Percentiles rank a stretch among this genome's conserved stretches.
phyloP scores from a whole-genome alignment of 2,113 vertebrate genomes.

The Charina bottae region DNA sequence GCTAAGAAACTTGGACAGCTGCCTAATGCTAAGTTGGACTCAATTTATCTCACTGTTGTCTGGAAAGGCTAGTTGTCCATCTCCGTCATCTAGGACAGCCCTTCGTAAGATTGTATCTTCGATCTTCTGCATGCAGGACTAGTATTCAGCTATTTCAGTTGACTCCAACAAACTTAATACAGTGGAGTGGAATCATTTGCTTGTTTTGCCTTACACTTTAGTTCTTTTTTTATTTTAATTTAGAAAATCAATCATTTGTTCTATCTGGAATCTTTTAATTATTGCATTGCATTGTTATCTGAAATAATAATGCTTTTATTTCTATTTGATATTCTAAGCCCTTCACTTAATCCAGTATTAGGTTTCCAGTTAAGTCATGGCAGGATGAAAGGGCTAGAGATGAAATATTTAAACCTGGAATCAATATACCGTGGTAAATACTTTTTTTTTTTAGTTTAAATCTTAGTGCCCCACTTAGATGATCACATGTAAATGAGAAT shows the following conservation, averaged over 20 bases:
- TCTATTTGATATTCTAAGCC: not conserved
- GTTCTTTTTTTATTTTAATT: not conserved
- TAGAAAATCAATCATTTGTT: not conserved
- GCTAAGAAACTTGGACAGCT: not conserved
- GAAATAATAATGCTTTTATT: not conserved
- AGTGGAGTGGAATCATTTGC: not conserved
- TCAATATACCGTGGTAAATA: not conserved
- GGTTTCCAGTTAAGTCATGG: constrained; percentile 33
- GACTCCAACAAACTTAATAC: not conserved
- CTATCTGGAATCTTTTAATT: not conserved
- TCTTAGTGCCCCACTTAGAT: not conserved
- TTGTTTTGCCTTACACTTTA: not conserved
- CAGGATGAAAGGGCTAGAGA: constrained; percentile 9
- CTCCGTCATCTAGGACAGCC: not conserved
- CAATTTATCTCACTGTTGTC: not conserved
- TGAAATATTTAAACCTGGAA: not conserved
- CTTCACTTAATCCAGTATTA: not conserved
- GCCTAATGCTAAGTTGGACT: not conserved
- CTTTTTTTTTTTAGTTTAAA: not conserved
- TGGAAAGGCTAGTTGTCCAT: not conserved
- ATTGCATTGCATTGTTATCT: not conserved
- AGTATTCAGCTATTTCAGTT: not conserved
- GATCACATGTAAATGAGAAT: constrained; percentile 1
- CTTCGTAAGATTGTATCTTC: not conserved
- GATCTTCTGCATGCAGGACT: not conserved